Conservation (phyloP, 30 jellyfish, hydroid and myxozoan genomes). For the Catostylus mosaicus region DNA sequence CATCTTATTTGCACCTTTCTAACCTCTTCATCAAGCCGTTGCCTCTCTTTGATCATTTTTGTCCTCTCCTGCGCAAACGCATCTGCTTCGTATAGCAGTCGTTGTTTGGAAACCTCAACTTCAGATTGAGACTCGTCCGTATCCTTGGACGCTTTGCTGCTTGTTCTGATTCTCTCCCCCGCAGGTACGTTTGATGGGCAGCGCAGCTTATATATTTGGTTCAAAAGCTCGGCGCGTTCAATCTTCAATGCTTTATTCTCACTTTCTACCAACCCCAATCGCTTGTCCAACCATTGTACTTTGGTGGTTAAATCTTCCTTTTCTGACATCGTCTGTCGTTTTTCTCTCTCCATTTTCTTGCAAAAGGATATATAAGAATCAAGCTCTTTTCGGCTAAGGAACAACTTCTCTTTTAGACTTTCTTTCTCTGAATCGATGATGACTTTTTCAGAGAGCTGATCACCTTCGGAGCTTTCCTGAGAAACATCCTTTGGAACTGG, state of each 20-base stretch:
- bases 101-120: constrained; percentile 85
- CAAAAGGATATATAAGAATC: constrained; percentile 96
- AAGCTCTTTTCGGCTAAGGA: constrained; percentile 90
- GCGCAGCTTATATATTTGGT: constrained; percentile 89
- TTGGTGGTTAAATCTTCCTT: constrained; percentile 93
- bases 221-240: constrained; percentile 88
- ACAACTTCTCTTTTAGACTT: constrained; percentile 83
- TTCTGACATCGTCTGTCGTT: constrained; percentile 94
- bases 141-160: constrained; percentile 25
- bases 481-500: constrained; percentile 34
- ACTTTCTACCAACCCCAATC: constrained; percentile 80
- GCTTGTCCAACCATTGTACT: constrained; percentile 95
- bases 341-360: constrained; percentile 97
- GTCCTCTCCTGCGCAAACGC: constrained; percentile 97
- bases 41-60: constrained; percentile 91
- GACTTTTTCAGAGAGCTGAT: constrained; percentile 76
- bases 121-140: constrained; percentile 73
- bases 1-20: constrained; percentile 92
- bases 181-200: constrained; percentile 83
- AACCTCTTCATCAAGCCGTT: constrained; percentile 94
- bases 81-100: constrained; percentile 94
- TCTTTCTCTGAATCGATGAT: constrained; percentile 85
- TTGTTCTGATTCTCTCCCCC: constrained; percentile 63
- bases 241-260: constrained; percentile 87
- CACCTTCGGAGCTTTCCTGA: constrained; percentile 51